Conservation (phyloP, 2,113 vertebrate species). For the Corythoichthys intestinalis region DNA sequence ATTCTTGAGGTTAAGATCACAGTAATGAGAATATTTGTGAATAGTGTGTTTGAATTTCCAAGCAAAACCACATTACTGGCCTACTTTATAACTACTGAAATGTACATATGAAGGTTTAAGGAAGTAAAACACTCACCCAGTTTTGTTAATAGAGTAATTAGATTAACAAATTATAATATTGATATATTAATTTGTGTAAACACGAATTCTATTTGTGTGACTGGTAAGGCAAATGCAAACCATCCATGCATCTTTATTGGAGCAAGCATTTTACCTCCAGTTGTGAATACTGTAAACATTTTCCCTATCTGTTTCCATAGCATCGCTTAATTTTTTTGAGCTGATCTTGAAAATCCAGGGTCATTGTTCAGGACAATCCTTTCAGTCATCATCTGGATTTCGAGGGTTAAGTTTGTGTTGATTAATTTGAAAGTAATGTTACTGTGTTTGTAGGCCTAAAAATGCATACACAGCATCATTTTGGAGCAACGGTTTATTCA, state of each 20-base stretch:
- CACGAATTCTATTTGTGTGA: slow-evolving; percentile 24
- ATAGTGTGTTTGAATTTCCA: not conserved
- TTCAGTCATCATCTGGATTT: slow-evolving; percentile 37
- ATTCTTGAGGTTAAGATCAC: not conserved
- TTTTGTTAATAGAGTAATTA: slow-evolving; percentile 29
- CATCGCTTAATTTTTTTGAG: not conserved
- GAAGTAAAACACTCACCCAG: slow-evolving; percentile 25
- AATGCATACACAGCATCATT: not conserved
- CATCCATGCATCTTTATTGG: not conserved
- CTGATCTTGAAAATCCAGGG: slow-evolving; percentile 17
- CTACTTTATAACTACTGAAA: slow-evolving; percentile 32
- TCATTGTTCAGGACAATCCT: slow-evolving; percentile 52
- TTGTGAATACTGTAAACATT: slow-evolving; percentile 7
- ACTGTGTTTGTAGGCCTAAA: slow-evolving; percentile 28
- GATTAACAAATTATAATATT: slow-evolving; percentile 25
- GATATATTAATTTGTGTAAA: slow-evolving; percentile 15
- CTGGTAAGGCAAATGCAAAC: slow-evolving; percentile 10
- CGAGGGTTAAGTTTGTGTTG: slow-evolving; percentile 13
- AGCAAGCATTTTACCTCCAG: not conserved
- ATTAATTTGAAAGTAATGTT: slow-evolving; percentile 15
- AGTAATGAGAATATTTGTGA: not conserved
- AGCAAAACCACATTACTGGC: slow-evolving; percentile 16
- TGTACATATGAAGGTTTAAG: slow-evolving; percentile 24
- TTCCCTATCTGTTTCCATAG: slow-evolving; percentile 22
- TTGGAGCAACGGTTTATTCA: not conserved